Percentiles rank a stretch among this genome's conserved stretches.
These are phyloP conservation scores for Drosophila nr. perissopoda DNA, from an alignment of 2,888 invertebrate species.

Conservation along the genomic window DNA sequence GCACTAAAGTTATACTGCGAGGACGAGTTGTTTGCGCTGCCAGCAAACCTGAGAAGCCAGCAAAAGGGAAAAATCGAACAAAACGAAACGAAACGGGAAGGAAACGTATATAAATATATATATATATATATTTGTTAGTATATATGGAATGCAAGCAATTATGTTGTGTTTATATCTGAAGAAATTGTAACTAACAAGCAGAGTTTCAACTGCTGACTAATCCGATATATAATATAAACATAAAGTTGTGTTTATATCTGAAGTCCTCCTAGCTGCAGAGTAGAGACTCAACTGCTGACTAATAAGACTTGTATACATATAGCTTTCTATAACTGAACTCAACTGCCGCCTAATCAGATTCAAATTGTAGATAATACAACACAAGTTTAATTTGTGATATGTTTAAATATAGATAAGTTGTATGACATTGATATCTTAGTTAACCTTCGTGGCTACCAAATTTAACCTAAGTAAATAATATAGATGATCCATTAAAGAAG, in stretches of 20 bases:
- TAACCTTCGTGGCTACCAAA: not conserved
- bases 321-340: not conserved
- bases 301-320: not conserved
- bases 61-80: slow-evolving; percentile 22
- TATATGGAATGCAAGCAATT: not conserved
- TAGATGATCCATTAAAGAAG: not conserved
- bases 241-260: not conserved
- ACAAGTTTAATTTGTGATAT: not conserved
- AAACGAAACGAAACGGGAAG: slow-evolving; percentile 19
- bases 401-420: not conserved
- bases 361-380: not conserved
- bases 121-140: slow-evolving; percentile 1
- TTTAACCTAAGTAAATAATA: not conserved
- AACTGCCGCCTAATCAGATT: not conserved
- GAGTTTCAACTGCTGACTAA: not conserved
- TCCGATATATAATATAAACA: not conserved
- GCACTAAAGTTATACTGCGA: slow-evolving; percentile 85
- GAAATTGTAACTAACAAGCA: not conserved
- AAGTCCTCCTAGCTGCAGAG: not conserved
- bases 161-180: not conserved
- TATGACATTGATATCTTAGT: not conserved
- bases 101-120: slow-evolving; percentile 12
- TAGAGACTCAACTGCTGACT: no score
- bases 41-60: slow-evolving; percentile 82
- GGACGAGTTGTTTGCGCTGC: slow-evolving; percentile 84